Percentiles rank a stretch among this genome's conserved stretches.
Evolutionary conservation across 2,113 vertebrate genomes (phyloP).

Genomic region (Eubucco bourcierii): DNA sequence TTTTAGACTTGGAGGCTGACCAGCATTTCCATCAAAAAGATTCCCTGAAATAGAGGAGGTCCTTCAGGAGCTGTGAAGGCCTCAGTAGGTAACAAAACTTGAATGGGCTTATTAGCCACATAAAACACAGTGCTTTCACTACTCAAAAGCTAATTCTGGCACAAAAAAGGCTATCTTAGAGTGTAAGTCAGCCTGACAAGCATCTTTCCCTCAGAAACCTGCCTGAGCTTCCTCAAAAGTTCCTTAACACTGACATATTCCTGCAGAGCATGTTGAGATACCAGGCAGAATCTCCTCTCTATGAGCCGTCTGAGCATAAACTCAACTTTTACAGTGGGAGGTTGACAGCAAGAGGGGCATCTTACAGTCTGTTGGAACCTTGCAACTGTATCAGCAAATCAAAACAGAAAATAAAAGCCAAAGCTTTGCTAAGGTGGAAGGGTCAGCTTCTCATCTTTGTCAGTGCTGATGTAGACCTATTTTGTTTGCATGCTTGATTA

Average conservation of each 20-base stretch:
- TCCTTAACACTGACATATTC: not conserved
- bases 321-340: not conserved
- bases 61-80: not conserved
- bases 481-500: constrained; percentile 26
- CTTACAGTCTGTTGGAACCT: not conserved
- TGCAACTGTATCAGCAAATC: not conserved
- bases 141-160: not conserved
- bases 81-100: not conserved
- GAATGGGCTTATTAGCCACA: not conserved
- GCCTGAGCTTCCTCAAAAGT: not conserved
- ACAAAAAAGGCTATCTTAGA: not conserved
- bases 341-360: not conserved
- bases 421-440: not conserved
- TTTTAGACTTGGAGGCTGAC: not conserved
- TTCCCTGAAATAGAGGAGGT: not conserved
- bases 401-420: not conserved
- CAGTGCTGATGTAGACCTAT: not conserved
- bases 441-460: not conserved
- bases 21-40: not conserved
- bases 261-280: not conserved
- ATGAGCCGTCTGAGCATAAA: not conserved
- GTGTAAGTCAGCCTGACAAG: not conserved
- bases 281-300: not conserved
- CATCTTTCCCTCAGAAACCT: not conserved
- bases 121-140: not conserved